Conservation (phyloP, 2,888 invertebrate species). For the Cephus nigrinus region DNA sequence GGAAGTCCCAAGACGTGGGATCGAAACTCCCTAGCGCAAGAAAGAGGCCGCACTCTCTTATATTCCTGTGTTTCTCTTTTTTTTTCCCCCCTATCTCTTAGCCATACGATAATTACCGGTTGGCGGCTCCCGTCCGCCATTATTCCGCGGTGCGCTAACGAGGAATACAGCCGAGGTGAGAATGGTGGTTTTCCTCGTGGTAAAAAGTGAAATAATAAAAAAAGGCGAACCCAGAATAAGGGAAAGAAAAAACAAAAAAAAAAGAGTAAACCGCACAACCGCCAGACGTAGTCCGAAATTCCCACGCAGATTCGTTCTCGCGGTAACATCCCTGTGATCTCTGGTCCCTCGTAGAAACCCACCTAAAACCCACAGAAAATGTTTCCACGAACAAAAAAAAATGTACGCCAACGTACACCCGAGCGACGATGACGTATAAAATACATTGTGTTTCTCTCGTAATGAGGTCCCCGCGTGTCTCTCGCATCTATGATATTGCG, state of each 20-base stretch:
- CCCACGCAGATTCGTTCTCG: background rate
- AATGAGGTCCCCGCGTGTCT: background rate
- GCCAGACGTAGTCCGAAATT: background rate
- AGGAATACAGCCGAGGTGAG: constrained; percentile 33
- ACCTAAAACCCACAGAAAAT: background rate
- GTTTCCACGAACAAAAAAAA: background rate
- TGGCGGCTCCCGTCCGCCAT: constrained; percentile 30
- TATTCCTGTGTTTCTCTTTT: background rate
- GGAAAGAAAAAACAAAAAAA: background rate
- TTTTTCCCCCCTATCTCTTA: background rate
- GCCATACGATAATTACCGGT: constrained; percentile 40
- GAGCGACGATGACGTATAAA: background rate
- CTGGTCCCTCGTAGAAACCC: background rate
- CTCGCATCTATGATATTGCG: background rate
- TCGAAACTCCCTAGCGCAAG: constrained; percentile 25
- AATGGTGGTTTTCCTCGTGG: constrained; percentile 15
- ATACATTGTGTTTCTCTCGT: background rate
- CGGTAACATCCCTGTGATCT: background rate
- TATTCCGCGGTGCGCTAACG: constrained; percentile 43
- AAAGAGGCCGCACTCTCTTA: background rate
- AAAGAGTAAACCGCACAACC: background rate
- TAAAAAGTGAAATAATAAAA: background rate
- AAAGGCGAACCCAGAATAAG: background rate
- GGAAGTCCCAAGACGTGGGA: constrained; percentile 39
- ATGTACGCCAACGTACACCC: background rate